Percentiles rank a stretch among this genome's conserved stretches.
These are phyloP conservation scores for Oryzias curvinotus DNA, from an alignment of 2,113 vertebrate species.

Conservation along the genomic window DNA sequence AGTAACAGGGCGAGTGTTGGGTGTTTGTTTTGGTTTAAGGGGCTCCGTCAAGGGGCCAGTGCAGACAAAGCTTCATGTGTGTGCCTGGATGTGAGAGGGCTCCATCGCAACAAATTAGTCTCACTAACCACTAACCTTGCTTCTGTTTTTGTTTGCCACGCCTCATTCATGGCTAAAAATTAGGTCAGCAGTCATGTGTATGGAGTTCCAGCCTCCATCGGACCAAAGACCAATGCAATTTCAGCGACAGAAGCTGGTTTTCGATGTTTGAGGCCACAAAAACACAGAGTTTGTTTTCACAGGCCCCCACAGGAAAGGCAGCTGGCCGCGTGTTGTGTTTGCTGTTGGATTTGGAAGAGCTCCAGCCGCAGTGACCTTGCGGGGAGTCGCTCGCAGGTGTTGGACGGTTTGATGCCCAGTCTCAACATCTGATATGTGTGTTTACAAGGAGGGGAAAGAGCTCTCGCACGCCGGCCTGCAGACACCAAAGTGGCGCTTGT, in stretches of 20 bases:
- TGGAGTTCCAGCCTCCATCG: constrained; percentile 10
- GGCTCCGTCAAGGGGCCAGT: constrained; percentile 16
- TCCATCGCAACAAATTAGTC: constrained; percentile 38
- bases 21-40: constrained; percentile 55
- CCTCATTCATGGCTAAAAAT: constrained; percentile 53
- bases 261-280: background rate
- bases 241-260: background rate
- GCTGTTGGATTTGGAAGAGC: constrained; percentile 49
- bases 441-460: constrained; percentile 35
- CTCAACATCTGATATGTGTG: constrained; percentile 9
- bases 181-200: constrained; percentile 67
- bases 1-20: constrained; percentile 44
- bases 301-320: constrained; percentile 6
- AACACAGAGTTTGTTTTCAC: too few species aligned
- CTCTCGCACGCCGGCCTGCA: background rate
- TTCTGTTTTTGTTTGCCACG: constrained; percentile 68
- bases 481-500: background rate
- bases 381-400: constrained; percentile 57
- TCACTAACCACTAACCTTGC: constrained; percentile 34
- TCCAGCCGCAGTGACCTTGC: constrained; percentile 55
- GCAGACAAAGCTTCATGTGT: background rate
- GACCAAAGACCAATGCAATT: background rate
- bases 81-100: constrained; percentile 1
- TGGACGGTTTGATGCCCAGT: constrained; percentile 1
- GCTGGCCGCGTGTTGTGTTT: constrained; percentile 23